These are phyloP conservation scores for Xylota sylvarum DNA, from an alignment of 2,888 invertebrate genomes.

Conservation along the genomic window DNA sequence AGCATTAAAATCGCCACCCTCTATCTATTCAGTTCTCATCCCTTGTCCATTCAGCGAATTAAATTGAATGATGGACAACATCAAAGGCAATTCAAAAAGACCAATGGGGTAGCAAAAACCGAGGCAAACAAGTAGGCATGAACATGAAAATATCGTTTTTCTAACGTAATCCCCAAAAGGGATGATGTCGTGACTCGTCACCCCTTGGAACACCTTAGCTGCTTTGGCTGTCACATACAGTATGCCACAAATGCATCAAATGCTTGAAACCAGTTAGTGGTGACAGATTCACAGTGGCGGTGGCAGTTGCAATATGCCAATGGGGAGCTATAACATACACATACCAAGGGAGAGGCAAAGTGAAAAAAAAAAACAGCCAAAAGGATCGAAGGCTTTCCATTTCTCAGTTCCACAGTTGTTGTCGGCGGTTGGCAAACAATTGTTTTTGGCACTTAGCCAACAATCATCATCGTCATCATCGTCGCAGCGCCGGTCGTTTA, in stretches of 20 bases:
- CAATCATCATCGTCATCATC: constrained; percentile 24
- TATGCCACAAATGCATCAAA: constrained; percentile 52
- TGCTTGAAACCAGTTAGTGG: constrained; percentile 16
- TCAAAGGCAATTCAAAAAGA: constrained; percentile 9
- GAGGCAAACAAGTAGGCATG: not conserved
- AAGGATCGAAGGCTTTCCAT: constrained; percentile 1
- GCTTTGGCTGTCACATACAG: constrained; percentile 30
- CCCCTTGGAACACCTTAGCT: constrained; percentile 8
- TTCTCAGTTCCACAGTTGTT: constrained; percentile 11
- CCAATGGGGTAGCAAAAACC: not conserved
- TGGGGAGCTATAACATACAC: constrained; percentile 46
- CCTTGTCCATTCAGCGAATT: not conserved
- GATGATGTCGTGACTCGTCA: constrained; percentile 3
- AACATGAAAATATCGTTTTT: not conserved
- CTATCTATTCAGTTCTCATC: not conserved
- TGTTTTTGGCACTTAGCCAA: constrained; percentile 52
- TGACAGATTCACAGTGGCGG: constrained; percentile 10
- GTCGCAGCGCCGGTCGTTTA: not conserved
- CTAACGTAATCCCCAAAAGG: not conserved
- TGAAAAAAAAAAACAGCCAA: not conserved
- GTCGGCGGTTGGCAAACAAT: constrained; percentile 53
- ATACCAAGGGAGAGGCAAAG: not conserved
- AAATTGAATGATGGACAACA: constrained; percentile 23
- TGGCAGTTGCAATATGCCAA: constrained; percentile 29
- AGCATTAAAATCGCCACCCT: not conserved